Evolutionary conservation across 2,797 vertebrate species (phyloP), one percentile per base, ranked within the genome.

Genomic region (Sebastes hopkinsi): DNA sequence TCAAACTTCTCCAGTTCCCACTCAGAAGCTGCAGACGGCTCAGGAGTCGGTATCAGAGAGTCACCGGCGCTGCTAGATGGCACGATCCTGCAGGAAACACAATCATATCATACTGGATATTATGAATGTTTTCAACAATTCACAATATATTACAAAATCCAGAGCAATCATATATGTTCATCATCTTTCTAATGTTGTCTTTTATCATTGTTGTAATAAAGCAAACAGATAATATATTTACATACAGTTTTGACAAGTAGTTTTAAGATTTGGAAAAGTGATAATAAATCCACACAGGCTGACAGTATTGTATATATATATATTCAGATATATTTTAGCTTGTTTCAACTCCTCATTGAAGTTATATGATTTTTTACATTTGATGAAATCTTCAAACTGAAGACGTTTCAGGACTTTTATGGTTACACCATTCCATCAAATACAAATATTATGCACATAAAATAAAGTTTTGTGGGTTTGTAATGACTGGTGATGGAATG

Each of bases 1-100:
- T 89, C 86, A 67, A 70, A 77, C 81, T 38, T 92, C 92, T 93
- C 90, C 79, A 72, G 83, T 93, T 93, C 82, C 90, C 82, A 42
- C 72, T 85, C 80, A 84, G 75, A 79, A 87, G 78, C 79, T 81
- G 67, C 78, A 83, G 60, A 67, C 72, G 59, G 66, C 70, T 75
- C 80, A 58, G 77, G 25, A 60, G 81, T 78, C 23, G 4, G 75
- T 80, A 56, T 87, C 80, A 80, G 67, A 82, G 73, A 79, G 69
- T 84, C 77, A 66, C 25, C 6, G 7, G 25, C 14, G n/a, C 75
- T 56, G 73, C 62, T 42, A 1, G 59, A 77, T 14, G 52, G 58
- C 70, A 72, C 36, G 6, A 73, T 66, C 46, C 59, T 13, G 2
- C 67, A 77, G 62, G 74, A 80, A 80, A 87, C 76, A 79, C 73